Conservation (phyloP, 2,113 vertebrate genomes). For the Athene cunicularia region DNA sequence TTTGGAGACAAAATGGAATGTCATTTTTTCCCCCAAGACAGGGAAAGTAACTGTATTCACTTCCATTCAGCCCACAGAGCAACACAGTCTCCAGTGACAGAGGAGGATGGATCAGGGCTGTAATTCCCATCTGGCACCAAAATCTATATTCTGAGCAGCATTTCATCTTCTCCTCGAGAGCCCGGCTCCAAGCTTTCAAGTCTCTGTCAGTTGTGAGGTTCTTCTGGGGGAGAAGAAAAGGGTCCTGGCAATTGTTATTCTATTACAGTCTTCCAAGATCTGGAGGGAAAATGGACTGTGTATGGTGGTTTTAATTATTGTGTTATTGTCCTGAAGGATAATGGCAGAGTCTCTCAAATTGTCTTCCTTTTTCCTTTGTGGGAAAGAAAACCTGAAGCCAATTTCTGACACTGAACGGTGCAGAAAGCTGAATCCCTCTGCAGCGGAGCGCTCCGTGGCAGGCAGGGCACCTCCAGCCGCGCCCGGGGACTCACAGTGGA, state of each 20-base stretch:
- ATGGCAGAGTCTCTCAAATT: neutral
- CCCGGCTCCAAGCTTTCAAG: conserved; percentile 24
- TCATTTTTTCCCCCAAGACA: conserved; percentile 77
- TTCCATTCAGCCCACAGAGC: conserved; percentile 73
- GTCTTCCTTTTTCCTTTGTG: neutral
- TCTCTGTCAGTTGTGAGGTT: conserved; percentile 30
- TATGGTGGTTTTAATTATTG: neutral
- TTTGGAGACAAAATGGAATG: conserved; percentile 82
- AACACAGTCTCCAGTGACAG: conserved; percentile 50
- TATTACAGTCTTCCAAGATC: neutral
- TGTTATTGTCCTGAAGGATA: conserved; percentile 18
- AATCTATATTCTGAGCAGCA: conserved; percentile 59
- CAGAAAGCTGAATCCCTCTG: neutral
- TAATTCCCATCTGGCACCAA: conserved; percentile 68
- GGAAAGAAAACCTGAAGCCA: neutral
- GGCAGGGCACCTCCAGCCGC: accelerated
- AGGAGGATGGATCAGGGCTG: conserved; percentile 65
- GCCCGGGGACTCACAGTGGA: neutral
- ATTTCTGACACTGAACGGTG: neutral
- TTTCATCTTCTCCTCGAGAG: conserved; percentile 48
- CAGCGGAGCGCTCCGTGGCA: neutral
- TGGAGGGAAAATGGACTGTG: neutral
- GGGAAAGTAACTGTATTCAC: conserved; percentile 59
- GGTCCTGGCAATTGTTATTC: neutral
- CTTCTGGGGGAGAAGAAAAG: neutral